Evolutionary conservation across 2,888 invertebrate species (phyloP).

Genomic region (Lithodes maja): DNA sequence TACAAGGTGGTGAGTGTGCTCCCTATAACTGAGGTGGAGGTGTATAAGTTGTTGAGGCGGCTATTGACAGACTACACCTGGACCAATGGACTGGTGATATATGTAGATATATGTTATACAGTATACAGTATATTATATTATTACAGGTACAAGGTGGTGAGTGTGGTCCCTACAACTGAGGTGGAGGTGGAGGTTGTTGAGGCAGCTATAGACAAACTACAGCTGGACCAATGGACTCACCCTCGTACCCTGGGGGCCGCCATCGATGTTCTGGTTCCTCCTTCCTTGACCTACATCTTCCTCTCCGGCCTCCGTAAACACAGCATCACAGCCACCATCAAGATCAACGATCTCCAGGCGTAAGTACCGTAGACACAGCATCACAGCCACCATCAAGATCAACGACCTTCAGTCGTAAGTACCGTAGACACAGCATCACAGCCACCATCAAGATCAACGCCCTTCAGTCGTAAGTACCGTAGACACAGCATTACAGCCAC

Average conservation of each 20-base stretch:
- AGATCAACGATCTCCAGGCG: conserved; percentile 58
- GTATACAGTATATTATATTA: not conserved
- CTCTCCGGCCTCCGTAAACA: not conserved
- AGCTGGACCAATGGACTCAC: conserved; percentile 47
- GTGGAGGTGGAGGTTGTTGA: not conserved
- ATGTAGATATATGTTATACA: no score
- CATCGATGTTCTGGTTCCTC: conserved; percentile 42
- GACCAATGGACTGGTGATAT: not conserved
- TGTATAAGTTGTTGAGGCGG: not conserved
- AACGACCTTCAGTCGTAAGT: no score
- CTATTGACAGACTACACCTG: conserved; percentile 10
- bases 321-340: conserved; percentile 42
- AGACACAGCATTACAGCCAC: no score
- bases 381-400: no score
- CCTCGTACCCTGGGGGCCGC: conserved; percentile 4
- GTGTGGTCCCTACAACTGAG: conserved; percentile 18
- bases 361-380: conserved; percentile 16
- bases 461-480: no score
- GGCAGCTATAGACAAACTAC: not conserved
- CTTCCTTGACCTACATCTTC: not conserved
- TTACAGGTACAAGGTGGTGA: conserved; percentile 48
- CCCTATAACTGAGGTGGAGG: conserved; percentile 14
- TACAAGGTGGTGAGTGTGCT: conserved; percentile 39
- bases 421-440: no score
- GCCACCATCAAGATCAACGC: no score